A percentile compares a stretch with the other conserved stretches of the same genome.
Evolutionary conservation across 1,140 invertebrate genomes (phyloP).

Genomic region (Choristoneura fumiferana): DNA sequence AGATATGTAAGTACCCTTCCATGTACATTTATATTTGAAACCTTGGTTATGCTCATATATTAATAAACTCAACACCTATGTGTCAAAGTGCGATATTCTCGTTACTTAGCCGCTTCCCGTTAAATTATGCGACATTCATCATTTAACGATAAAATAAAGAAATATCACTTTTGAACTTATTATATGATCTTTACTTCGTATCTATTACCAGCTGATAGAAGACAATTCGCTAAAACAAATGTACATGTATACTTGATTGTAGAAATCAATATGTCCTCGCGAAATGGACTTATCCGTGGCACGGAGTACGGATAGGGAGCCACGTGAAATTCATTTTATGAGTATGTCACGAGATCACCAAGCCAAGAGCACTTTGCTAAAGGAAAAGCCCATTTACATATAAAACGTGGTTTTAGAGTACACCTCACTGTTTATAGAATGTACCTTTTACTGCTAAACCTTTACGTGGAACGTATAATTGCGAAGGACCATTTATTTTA

Average conservation of each 20-base stretch:
- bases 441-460: conserved; percentile 8
- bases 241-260: not conserved
- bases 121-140: too few relatives aligned
- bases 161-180: too few relatives aligned
- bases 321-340: conserved; percentile 49
- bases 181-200: too few relatives aligned
- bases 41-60: too few relatives aligned
- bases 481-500: not conserved
- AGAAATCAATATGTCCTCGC: not conserved
- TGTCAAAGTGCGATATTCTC: too few relatives aligned
- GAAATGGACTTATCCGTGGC: conserved; percentile 18
- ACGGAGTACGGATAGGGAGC: conserved; percentile 33
- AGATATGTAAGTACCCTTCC: too few relatives aligned
- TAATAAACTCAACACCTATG: too few relatives aligned
- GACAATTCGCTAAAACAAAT: too few relatives aligned
- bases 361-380: conserved; percentile 43
- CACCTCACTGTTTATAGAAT: conserved; percentile 16
- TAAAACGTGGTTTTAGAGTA: conserved; percentile 36
- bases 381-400: conserved; percentile 47
- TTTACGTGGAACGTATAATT: not conserved
- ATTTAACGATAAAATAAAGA: too few relatives aligned
- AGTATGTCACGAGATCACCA: conserved; percentile 43
- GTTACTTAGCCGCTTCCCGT: too few relatives aligned
- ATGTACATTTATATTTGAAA: too few relatives aligned
- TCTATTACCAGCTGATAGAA: too few relatives aligned